phyloP scores from a whole-genome alignment of 2,113 vertebrate genomes.

The Spea multiplicata region DNA sequence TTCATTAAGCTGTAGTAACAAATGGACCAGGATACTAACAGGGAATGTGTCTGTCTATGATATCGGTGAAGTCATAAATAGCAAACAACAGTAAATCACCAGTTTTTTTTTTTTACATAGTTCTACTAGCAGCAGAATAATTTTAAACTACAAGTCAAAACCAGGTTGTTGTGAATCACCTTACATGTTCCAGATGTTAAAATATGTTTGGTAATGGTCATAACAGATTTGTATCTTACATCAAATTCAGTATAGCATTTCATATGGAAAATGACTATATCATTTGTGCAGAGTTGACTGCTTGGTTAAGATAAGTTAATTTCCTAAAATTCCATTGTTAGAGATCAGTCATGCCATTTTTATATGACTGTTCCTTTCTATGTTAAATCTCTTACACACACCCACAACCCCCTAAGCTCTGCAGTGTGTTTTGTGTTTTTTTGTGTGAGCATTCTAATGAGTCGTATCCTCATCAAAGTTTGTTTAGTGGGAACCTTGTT shows the following conservation, averaged over 20 bases:
- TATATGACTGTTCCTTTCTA: no score
- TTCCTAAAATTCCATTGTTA: background rate
- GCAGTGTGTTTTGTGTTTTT: no score
- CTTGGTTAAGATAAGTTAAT: background rate
- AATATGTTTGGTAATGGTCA: slow-evolving; percentile 60
- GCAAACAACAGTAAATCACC: slow-evolving; percentile 52
- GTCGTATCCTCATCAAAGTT: no score
- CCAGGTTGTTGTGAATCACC: slow-evolving; percentile 60
- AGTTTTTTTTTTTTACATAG: slow-evolving; percentile 39
- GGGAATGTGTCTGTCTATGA: slow-evolving; percentile 30
- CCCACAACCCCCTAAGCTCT: no score
- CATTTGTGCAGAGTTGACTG: background rate
- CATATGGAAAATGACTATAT: background rate
- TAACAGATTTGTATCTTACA: slow-evolving; percentile 56
- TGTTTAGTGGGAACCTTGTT: no score
- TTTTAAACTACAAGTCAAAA: slow-evolving; percentile 54
- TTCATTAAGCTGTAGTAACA: slow-evolving; percentile 32
- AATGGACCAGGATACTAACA: slow-evolving; percentile 23
- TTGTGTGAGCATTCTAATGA: no score
- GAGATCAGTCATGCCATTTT: no score
- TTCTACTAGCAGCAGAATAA: slow-evolving; percentile 50
- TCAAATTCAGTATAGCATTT: slow-evolving; percentile 41
- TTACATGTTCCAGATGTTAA: slow-evolving; percentile 66
- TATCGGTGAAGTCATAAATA: slow-evolving; percentile 44
- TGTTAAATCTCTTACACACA: no score